phyloP scores from a whole-genome alignment of 2,797 vertebrate genomes.

The Sebastes itinus region DNA sequence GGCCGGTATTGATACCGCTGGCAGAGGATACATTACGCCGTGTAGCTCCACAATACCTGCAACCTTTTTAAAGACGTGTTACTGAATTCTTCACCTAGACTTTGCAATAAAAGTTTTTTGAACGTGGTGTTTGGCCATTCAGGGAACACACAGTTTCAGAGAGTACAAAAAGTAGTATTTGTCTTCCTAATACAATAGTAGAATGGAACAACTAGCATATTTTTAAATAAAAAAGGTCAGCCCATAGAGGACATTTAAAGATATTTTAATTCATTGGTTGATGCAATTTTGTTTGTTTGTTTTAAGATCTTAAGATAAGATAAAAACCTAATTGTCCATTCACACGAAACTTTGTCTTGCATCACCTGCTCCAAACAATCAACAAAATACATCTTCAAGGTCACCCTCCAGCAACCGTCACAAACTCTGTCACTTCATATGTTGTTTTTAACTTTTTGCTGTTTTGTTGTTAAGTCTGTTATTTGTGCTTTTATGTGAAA shows the following conservation, averaged over 20 bases:
- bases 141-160: not conserved
- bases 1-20: conserved; percentile 23
- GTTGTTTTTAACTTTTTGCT: not conserved
- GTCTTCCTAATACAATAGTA: too few species aligned
- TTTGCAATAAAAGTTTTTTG: not conserved
- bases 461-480: not conserved
- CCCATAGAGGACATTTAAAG: too few species aligned
- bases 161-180: not conserved
- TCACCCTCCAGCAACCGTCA: not conserved
- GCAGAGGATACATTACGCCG: conserved; percentile 33
- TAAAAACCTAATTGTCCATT: not conserved
- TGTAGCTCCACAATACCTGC: not conserved
- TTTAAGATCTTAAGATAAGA: not conserved
- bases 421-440: not conserved
- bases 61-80: not conserved
- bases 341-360: not conserved
- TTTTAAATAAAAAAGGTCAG: too few species aligned
- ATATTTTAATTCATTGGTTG: not conserved
- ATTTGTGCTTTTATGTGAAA: not conserved
- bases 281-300: not conserved
- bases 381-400: not conserved
- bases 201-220: too few species aligned
- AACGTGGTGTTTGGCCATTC: not conserved
- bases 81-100: not conserved
- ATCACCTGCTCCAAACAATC: not conserved